Evolutionary conservation across 2,888 invertebrate genomes (phyloP).

Genomic region (Diogma glabrata): DNA sequence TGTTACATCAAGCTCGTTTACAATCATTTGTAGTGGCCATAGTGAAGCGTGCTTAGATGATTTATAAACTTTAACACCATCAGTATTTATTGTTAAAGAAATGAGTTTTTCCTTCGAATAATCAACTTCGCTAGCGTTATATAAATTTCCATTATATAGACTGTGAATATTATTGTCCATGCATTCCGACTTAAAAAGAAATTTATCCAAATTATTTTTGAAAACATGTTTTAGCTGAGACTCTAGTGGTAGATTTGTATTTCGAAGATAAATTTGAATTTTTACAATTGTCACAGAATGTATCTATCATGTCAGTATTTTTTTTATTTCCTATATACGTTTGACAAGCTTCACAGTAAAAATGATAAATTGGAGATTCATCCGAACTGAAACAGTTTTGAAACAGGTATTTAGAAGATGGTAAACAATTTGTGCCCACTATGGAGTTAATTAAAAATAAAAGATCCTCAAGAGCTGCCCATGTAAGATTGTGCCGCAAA

Average conservation of each 20-base stretch:
- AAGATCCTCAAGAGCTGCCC: neutral
- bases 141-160: constrained; percentile 1
- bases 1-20: neutral
- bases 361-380: neutral
- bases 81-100: constrained; percentile 3
- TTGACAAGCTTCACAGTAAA: neutral
- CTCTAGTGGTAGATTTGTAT: neutral
- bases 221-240: neutral
- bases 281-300: neutral
- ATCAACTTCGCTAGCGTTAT: neutral
- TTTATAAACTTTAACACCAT: constrained; percentile 5
- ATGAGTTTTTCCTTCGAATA: neutral
- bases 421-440: neutral
- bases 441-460: neutral
- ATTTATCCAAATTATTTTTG: neutral
- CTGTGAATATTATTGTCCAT: neutral
- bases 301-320: neutral
- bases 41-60: neutral
- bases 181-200: neutral
- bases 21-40: constrained; percentile 6
- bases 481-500: constrained; percentile 1
- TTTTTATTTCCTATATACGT: neutral
- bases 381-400: neutral
- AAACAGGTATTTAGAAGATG: neutral
- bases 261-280: neutral